Base-by-base conservation (phyloP, 2,113 vertebrate species). In the Brienomyrus longianalis region DNA sequence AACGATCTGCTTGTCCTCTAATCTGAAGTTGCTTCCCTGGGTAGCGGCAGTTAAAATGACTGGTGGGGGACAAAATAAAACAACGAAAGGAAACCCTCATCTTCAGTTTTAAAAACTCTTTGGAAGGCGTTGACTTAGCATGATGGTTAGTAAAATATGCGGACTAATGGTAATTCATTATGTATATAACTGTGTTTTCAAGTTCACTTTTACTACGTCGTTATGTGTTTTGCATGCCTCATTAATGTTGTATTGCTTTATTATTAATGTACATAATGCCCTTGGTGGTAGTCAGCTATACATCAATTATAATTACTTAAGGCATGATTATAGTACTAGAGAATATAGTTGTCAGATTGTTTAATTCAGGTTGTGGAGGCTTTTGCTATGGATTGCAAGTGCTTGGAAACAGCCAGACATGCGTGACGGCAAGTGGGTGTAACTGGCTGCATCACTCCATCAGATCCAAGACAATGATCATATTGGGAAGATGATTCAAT, bases 301-400 rank as follows among this genome's bases (percentile, higher is more conserved):
- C 83, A 84, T 45, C 83, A 84, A 84, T 84, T 45, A 48, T 15
- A 84, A 84, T 84, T 45, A 84, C 43, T 84, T n/a, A 84, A 84
- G 43, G 19, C 19, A 48, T 84, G 83, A n/a, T 39, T 80, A 7
- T 48, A 19, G 13, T 9, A 5, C 77, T 83, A 83, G 39, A 83
- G 15, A 21, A 17, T 43, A 83, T 39, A 83, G 43, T 17, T 39
- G 77, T 83, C 6, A 43, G 15, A 80, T 19, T 8, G 39, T 47
- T 47, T 47, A 21, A 48, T 48, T 84, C 43, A n/a, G 19, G 83
- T 21, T 84, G 62, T 10, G 10, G n/a, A 70, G n/a, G n/a, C 62
- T 70, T 70, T 21, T 48, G 19, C 47, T 84, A n/a, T 23, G 21
- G 45, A 84, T 45, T 47, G 43, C 39, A 45, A 45, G 13, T 84